These are phyloP conservation scores for Leptinotarsa tumamoca DNA, from an alignment of 2,888 invertebrate genomes.

Conservation along the genomic window DNA sequence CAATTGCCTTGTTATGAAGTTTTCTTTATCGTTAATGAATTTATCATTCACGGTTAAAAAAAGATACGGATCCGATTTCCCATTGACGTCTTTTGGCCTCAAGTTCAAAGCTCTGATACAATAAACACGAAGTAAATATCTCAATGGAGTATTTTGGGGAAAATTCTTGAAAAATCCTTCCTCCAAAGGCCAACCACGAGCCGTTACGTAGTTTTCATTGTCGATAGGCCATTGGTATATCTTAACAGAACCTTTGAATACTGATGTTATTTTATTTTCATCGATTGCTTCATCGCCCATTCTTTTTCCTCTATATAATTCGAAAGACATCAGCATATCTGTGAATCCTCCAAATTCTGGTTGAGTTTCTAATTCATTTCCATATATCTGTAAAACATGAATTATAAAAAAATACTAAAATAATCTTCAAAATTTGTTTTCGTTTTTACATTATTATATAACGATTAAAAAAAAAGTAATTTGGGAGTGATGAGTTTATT, in stretches of 20 bases:
- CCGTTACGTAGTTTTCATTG: constrained; percentile 63
- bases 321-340: constrained; percentile 75
- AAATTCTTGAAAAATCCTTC: constrained; percentile 73
- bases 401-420: no score
- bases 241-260: constrained; percentile 60
- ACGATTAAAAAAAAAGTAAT: no score
- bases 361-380: constrained; percentile 76
- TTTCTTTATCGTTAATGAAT: constrained; percentile 75
- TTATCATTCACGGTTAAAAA: constrained; percentile 77
- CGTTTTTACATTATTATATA: no score
- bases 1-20: constrained; percentile 77
- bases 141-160: constrained; percentile 73
- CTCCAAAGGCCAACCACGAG: constrained; percentile 70
- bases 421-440: no score
- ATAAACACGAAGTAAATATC: constrained; percentile 81
- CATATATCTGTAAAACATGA: constrained; percentile 64
- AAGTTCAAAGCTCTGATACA: constrained; percentile 79
- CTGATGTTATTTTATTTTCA: constrained; percentile 63
- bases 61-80: constrained; percentile 84
- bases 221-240: constrained; percentile 79
- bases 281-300: constrained; percentile 67
- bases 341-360: constrained; percentile 75
- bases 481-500: no score
- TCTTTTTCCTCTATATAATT: constrained; percentile 73
- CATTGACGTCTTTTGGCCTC: constrained; percentile 76